Evolutionary conservation across 2,888 invertebrate genomes (phyloP).

Genomic region (Heliconius ismenius): DNA sequence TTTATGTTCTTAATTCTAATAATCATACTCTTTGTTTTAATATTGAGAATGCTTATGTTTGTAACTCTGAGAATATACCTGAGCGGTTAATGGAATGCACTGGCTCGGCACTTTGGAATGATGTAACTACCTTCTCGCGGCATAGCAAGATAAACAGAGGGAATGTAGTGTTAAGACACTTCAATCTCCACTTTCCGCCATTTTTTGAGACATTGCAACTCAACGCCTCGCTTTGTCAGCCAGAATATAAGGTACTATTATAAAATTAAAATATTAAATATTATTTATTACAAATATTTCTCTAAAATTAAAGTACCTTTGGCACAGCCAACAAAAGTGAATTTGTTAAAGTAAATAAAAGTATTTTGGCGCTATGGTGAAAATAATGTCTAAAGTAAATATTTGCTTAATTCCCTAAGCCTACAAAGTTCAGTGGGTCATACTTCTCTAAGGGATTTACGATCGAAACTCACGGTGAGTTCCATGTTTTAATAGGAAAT

Average conservation of each 20-base stretch:
- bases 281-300: background rate
- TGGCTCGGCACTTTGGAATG: too few species aligned
- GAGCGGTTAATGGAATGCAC: too few species aligned
- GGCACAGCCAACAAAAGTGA: background rate
- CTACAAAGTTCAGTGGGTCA: slow-evolving; percentile 1
- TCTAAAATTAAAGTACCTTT: background rate
- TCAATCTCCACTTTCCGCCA: background rate
- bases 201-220: background rate
- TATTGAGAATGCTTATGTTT: too few species aligned
- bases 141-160: too few species aligned
- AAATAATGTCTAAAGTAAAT: slow-evolving; percentile 14
- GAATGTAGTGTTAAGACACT: background rate
- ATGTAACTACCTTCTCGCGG: too few species aligned
- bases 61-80: too few species aligned
- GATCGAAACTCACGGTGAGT: background rate
- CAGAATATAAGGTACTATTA: background rate
- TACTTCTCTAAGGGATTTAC: slow-evolving; percentile 12
- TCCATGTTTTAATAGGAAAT: slow-evolving; percentile 12
- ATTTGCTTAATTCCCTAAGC: slow-evolving; percentile 17
- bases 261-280: background rate
- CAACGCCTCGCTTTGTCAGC: too few species aligned
- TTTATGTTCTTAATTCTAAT: too few species aligned
- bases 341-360: slow-evolving; percentile 20
- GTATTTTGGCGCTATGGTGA: background rate
- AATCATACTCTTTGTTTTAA: too few species aligned